Conservation (phyloP, 2,113 vertebrate species). For the Pelobates fuscus region DNA sequence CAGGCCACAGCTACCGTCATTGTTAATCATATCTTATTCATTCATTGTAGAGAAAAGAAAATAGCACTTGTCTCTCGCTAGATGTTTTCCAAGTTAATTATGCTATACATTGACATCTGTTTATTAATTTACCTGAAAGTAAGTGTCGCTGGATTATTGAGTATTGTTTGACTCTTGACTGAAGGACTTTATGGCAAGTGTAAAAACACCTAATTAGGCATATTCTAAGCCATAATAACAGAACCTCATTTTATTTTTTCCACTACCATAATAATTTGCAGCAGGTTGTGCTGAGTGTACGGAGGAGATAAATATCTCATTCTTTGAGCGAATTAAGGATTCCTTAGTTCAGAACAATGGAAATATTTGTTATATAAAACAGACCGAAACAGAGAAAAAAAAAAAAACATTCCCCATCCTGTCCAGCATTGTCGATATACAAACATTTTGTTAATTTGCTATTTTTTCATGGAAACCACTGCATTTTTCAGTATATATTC, state of each 20-base stretch:
- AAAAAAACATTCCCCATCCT: background rate
- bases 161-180: constrained; percentile 14
- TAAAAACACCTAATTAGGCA: constrained; percentile 4
- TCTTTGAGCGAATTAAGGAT: background rate
- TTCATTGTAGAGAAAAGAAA: background rate
- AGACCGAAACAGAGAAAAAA: background rate
- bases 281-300: background rate
- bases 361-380: background rate
- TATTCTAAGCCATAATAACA: background rate
- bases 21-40: background rate
- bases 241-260: background rate
- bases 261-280: background rate
- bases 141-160: background rate
- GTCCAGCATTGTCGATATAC: background rate
- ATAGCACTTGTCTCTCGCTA: background rate
- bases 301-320: constrained; percentile 9
- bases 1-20: background rate
- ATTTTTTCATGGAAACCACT: no score
- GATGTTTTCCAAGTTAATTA: background rate
- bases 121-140: background rate
- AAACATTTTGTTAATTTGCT: no score
- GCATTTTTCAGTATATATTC: no score
- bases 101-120: background rate
- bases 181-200: background rate
- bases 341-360: constrained; percentile 14